Conservation (phyloP, 2,888 invertebrate species). For the Tinea pellionella region DNA sequence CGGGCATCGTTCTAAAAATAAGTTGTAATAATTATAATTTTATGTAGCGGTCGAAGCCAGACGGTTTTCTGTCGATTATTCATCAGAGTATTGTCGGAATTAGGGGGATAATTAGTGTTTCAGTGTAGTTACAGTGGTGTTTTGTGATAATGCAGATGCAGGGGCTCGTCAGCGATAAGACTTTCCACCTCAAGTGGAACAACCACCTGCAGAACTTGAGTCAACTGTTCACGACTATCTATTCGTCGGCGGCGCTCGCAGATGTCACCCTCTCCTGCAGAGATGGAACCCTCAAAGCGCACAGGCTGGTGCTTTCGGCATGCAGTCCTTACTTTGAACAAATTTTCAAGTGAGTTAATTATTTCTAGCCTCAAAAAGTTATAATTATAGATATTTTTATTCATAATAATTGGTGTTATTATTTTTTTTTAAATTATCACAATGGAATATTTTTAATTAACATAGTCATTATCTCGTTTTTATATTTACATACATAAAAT, state of each 20-base stretch:
- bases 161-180: slow-evolving; percentile 72
- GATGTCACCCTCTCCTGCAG: slow-evolving; percentile 79
- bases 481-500: slow-evolving; percentile 11
- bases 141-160: slow-evolving; percentile 62
- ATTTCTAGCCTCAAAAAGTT: neutral
- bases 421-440: slow-evolving; percentile 7
- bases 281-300: slow-evolving; percentile 77
- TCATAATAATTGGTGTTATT: neutral
- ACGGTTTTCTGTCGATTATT: slow-evolving; percentile 62
- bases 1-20: slow-evolving; percentile 71
- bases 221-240: slow-evolving; percentile 75
- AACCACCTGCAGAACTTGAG: slow-evolving; percentile 79
- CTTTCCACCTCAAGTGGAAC: slow-evolving; percentile 78
- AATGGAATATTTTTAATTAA: slow-evolving; percentile 11
- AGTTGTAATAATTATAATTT: slow-evolving; percentile 71
- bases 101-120: neutral
- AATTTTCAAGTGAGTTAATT: slow-evolving; percentile 69
- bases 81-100: slow-evolving; percentile 31
- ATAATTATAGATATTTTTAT: neutral
- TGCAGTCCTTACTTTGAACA: slow-evolving; percentile 82
- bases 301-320: slow-evolving; percentile 79
- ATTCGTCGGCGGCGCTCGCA: slow-evolving; percentile 75
- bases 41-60: slow-evolving; percentile 66
- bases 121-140: neutral
- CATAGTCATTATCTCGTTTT: slow-evolving; percentile 9